Conservation (phyloP, 1,140 invertebrate genomes). For the Metopolophium dirhodum region DNA sequence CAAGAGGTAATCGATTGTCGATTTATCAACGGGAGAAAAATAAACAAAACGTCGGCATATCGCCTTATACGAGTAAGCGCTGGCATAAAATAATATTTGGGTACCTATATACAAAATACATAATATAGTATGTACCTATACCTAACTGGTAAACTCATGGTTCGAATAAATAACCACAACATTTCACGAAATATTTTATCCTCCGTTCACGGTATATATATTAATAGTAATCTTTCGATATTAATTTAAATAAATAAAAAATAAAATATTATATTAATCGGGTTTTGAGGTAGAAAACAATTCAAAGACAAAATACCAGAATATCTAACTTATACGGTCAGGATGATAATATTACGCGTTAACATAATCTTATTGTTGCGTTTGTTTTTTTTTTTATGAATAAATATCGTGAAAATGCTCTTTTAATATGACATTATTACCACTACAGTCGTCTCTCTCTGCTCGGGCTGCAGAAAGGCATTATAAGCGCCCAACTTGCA, state of each 20-base stretch:
- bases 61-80: too few species aligned
- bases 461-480: neutral
- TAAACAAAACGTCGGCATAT: neutral
- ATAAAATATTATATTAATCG: neutral
- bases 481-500: neutral
- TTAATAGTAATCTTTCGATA: too few species aligned
- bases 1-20: neutral
- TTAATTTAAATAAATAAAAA: too few species aligned
- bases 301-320: neutral
- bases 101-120: neutral
- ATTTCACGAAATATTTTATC: neutral
- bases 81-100: too few species aligned
- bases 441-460: neutral
- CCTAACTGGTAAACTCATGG: too few species aligned
- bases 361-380: neutral
- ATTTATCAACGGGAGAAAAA: neutral
- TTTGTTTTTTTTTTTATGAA: neutral
- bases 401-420: neutral
- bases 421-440: neutral
- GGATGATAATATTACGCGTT: neutral
- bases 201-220: neutral
- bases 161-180: neutral
- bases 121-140: neutral
- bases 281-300: neutral
- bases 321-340: neutral